Evolutionary conservation across 2,113 vertebrate species (phyloP).

Genomic region (Actinemys pallida): DNA sequence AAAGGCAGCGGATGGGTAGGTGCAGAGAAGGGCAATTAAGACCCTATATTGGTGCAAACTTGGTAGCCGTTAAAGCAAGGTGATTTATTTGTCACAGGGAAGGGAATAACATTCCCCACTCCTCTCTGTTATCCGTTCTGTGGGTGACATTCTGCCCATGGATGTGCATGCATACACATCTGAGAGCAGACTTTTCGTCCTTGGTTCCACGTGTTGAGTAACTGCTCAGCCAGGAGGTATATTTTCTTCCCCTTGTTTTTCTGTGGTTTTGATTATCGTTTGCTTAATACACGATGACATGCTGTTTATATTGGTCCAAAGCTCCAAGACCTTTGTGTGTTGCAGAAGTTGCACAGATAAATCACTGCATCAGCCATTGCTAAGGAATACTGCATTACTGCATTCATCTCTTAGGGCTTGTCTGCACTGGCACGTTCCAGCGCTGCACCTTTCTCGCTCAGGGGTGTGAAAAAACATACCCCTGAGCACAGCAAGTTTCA

Average conservation of each 20-base stretch:
- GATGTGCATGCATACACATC: neutral
- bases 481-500: no score
- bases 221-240: neutral
- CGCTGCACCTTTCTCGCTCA: no score
- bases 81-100: neutral
- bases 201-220: fast-evolving
- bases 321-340: neutral
- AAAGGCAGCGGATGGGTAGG: neutral
- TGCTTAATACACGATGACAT: fast-evolving
- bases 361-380: fast-evolving
- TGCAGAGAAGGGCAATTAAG: constrained; percentile 1
- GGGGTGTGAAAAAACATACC: no score
- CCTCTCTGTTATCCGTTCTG: neutral
- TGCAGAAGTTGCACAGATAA: fast-evolving
- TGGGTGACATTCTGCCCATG: neutral
- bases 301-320: neutral
- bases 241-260: neutral
- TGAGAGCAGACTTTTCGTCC: neutral
- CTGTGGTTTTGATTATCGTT: fast-evolving
- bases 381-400: fast-evolving
- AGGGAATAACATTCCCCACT: constrained; percentile 1
- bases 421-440: no score
- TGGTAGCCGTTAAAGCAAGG: constrained; percentile 15
- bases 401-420: neutral
- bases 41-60: constrained; percentile 25